phyloP scores from a whole-genome alignment of 1,140 invertebrate genomes.

The Lerema accius region DNA sequence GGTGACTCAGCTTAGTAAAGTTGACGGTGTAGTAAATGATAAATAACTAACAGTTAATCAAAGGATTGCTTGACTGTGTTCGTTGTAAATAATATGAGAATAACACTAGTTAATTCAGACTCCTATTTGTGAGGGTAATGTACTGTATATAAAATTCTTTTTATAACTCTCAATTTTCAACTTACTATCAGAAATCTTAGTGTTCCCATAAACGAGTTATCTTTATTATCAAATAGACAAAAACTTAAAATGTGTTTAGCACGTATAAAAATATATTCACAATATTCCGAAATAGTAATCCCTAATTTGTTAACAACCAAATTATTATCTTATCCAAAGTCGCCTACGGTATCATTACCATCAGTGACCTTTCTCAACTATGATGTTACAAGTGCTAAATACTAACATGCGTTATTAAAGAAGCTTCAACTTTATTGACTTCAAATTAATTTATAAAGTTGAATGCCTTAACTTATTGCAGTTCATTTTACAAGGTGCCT shows the following conservation, averaged over 20 bases:
- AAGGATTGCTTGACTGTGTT: too few relatives aligned
- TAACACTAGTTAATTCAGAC: too few relatives aligned
- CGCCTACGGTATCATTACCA: constrained; percentile 4
- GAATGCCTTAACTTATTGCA: not conserved
- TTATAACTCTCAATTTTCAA: too few relatives aligned
- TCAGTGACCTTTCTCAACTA: constrained; percentile 8
- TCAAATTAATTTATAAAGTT: constrained; percentile 12
- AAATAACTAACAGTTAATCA: constrained; percentile 13
- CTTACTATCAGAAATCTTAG: too few relatives aligned
- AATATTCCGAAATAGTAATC: not conserved
- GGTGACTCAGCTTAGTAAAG: constrained; percentile 18
- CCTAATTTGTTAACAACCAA: not conserved
- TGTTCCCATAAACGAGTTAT: too few relatives aligned
- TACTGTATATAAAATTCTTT: too few relatives aligned
- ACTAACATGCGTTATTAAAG: not conserved
- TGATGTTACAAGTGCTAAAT: constrained; percentile 13
- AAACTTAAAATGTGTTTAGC: too few relatives aligned
- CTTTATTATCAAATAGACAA: too few relatives aligned
- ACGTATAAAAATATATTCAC: not conserved
- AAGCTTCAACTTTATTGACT: not conserved
- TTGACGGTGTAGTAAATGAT: not conserved
- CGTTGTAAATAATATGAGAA: too few relatives aligned
- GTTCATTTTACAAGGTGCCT: too few relatives aligned
- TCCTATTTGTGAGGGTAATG: too few relatives aligned
- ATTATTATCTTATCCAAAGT: constrained; percentile 7